These are phyloP conservation scores for Maylandia zebra DNA, from an alignment of 2,113 vertebrate species.

Conservation along the genomic window DNA sequence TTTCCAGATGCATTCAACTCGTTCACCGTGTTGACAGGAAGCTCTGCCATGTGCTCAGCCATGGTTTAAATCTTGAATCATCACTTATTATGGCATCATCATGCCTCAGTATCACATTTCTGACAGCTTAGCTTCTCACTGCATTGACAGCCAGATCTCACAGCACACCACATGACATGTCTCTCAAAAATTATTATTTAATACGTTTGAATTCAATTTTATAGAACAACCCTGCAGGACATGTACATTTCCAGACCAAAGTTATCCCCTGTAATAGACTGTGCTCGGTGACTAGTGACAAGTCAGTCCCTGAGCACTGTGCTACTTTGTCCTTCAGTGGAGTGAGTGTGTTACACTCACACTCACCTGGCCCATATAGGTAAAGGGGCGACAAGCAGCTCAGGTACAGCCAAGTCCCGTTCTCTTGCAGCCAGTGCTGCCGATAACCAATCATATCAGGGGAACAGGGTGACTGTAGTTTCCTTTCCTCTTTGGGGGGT, in stretches of 20 bases:
- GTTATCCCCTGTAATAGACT: background rate
- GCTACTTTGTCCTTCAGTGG: slow-evolving; percentile 4
- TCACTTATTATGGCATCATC: background rate
- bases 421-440: slow-evolving; percentile 72
- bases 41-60: background rate
- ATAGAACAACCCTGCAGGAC: background rate
- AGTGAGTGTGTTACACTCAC: slow-evolving; percentile 34
- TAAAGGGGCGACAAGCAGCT: slow-evolving; percentile 68
- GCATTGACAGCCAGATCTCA: background rate
- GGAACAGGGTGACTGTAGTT: slow-evolving; percentile 54
- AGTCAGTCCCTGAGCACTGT: background rate
- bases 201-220: background rate
- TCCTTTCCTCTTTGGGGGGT: slow-evolving; percentile 53
- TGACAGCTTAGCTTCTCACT: background rate
- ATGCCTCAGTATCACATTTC: background rate
- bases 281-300: background rate
- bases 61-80: background rate
- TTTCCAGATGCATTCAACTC: background rate
- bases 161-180: background rate
- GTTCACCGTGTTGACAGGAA: background rate
- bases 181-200: background rate
- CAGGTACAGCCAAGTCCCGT: slow-evolving; percentile 72
- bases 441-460: slow-evolving; percentile 66
- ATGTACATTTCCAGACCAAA: background rate
- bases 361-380: slow-evolving; percentile 64